Evolutionary conservation across 2,888 invertebrate species (phyloP), one percentile per base, ranked within the genome.

Genomic region (Neoitamus cyanurus): DNA sequence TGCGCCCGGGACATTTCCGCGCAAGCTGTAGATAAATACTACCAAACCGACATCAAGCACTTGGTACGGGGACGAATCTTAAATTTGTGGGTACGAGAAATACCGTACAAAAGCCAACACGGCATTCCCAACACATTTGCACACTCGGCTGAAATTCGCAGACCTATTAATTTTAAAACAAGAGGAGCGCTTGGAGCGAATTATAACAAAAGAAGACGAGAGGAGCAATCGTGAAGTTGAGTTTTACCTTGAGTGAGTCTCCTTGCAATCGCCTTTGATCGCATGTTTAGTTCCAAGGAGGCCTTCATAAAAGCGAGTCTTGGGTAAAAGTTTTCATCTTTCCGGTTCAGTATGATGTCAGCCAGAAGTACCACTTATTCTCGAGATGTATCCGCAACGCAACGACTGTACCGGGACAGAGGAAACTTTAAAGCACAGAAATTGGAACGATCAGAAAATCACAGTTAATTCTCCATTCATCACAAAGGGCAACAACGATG

Each of bases 251-350:
- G 89, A 89, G 89, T 88, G 28, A 90, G 87, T 88, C 89, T 91
- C 87, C 90, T 89, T n/a, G 91, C 91, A 88, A 90, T 88, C 89
- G 90, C 89, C 88, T 91, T 91, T 86, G 90, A 90, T 89, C 91
- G 91, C 91, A 91, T 91, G 88, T 90, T 90, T 88, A 89, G 87
- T 85, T 90, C 89, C 85, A 90, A 87, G 25, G 90, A 83, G 86
- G 89, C 88, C 88, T 89, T 88, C 90, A 90, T 90, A 87, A 73
- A 83, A 83, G 28, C 58, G 46, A 48, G 30, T 75, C 46, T 25
- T n/a, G 30, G 58, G 20, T 1, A 48, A 78, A 48, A 78, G 78
- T 78, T 78, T 58, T 48, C 78, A 77, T 77, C 77, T 46, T 46
- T 30, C 77, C 36, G 9, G 28, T 77, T 77, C 3, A 42, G 30